Base-by-base conservation (phyloP, 2,113 vertebrate genomes). In the Mormyrus iriodes region DNA sequence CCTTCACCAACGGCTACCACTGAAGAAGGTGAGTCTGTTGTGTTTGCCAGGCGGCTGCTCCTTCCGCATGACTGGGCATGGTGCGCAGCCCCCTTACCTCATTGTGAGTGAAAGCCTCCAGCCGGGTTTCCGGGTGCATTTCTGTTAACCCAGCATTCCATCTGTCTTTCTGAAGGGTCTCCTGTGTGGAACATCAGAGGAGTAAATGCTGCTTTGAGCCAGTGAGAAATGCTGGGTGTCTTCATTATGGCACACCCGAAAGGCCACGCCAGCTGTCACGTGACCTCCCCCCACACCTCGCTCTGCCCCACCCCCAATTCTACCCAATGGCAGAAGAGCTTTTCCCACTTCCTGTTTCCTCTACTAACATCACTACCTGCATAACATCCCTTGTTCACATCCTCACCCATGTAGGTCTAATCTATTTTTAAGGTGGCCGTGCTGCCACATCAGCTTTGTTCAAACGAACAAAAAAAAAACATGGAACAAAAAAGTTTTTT, bases 1-100 rank as follows among this genome's bases (percentile, higher is more conserved):
- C 98, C 90, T 99, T 99, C 94, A 99, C 98, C 95, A 99, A 99
- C 91, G 98, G 98, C 94, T 99, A 99, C 96, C 98, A 99, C 96
- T 99, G 97, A 99, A 92, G 17, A 90, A 65, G 21, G 88, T 88
- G 48, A 42, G 88, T 82, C 8, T 52, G 44, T 3, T 10, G 15
- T 46, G 19, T 31, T 46, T 10, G 0, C 8, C 24, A 19, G 24
- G 0, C 21, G 7, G 55, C 31, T 0, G 46, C 48, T 5, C n/a
- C 27, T 44, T 42, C 27, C 15, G n/a, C 85, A 4, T 27, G 24
- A 9, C 27, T 52, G 44, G 51, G 17, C 46, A 15, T n/a, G 1
- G 8, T 27, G 24, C 52, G 15, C 49, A n/a, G 12, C 1, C 35
- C 3, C 84, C 27, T 13, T n/a, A 51, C 49, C 84, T 19, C 46